These are phyloP conservation scores for Ophonus ardosiacus DNA, from an alignment of 2,888 invertebrate species.

Conservation along the genomic window DNA sequence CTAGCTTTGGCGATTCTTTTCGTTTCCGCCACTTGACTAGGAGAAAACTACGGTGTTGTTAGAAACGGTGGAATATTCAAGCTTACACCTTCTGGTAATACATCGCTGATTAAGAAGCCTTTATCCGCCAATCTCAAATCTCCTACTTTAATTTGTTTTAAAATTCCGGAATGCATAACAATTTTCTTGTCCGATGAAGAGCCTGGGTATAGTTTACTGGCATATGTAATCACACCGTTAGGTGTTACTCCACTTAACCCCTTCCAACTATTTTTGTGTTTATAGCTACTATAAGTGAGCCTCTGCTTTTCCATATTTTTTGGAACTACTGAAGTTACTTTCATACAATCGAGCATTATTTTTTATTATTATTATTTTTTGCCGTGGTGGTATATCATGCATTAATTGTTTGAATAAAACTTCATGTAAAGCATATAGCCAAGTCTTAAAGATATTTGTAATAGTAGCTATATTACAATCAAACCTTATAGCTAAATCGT, in stretches of 20 bases:
- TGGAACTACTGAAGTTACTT: too few species aligned
- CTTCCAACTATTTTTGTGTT: slow-evolving; percentile 68
- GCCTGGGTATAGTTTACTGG: slow-evolving; percentile 66
- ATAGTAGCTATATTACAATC: too few species aligned
- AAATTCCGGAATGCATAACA: slow-evolving; percentile 61
- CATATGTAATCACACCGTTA: slow-evolving; percentile 69
- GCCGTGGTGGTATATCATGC: slow-evolving; percentile 64
- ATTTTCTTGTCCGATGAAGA: slow-evolving; percentile 67
- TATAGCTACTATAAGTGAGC: slow-evolving; percentile 66
- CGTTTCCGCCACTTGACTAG: too few species aligned
- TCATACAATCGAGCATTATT: slow-evolving; percentile 44
- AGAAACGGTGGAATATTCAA: slow-evolving; percentile 67
- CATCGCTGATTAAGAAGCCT: slow-evolving; percentile 67
- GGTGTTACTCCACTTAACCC: slow-evolving; percentile 68
- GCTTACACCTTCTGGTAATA: slow-evolving; percentile 66
- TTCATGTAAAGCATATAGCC: slow-evolving; percentile 66
- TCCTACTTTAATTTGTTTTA: slow-evolving; percentile 66
- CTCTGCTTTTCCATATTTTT: not conserved
- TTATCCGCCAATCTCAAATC: slow-evolving; percentile 69
- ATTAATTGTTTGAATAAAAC: slow-evolving; percentile 66
- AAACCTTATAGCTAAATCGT: too few species aligned
- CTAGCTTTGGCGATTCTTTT: too few species aligned
- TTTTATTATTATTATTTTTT: too few species aligned
- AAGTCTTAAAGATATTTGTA: too few species aligned
- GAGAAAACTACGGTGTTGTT: not conserved